Evolutionary conservation across 1,140 invertebrate genomes (phyloP), one percentile per base, ranked within the genome.

Genomic region (Carposina sasakii): DNA sequence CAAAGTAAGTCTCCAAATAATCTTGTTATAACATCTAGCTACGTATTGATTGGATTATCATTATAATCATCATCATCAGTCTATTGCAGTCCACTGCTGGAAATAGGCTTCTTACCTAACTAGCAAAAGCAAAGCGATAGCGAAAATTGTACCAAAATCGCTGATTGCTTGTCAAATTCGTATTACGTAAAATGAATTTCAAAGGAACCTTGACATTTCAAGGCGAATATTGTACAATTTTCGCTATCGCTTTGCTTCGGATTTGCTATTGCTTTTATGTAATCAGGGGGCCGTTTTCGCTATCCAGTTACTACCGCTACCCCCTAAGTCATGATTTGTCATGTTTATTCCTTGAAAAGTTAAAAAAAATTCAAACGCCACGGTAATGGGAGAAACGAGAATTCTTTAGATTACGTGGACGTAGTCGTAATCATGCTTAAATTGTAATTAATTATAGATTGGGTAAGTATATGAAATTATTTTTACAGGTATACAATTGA

Each of bases 401-500:
- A 17, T 39, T 3, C 4, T 17, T 19, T 19, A 19, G 36, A 19
- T 6, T 4, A 6, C n/a, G 4, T 6, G 5, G 12, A 2, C 19
- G 2, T 19, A 40, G 21, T 21, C 10, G 4, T 10, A 40, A 5
- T n/a, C 2, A 19, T 5, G 5, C 1, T 40, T 40, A 4, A 2
- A 22, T n/a, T 6, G 23, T 3, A 21, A 24, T 23, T n/a, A 24
- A 2, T 6, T 12, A 2, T 8, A 15, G 12, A 42, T 5, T 28
- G 24, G n/a, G n/a, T n/a, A n/a, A n/a, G 6, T 28, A 28, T 28
- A 6, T 28, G 24, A 6, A 6, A 10, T 26, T 30, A 31, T 41
- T 33, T 20, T 64, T 70, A 41, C 48, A 76, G 72, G 47, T 40
- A 19, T 57, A 5, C 53, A 65, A 53, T 42, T 69, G 5, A 54